phyloP scores from a whole-genome alignment of 2,113 vertebrate species.

The Pithys albifrons region DNA sequence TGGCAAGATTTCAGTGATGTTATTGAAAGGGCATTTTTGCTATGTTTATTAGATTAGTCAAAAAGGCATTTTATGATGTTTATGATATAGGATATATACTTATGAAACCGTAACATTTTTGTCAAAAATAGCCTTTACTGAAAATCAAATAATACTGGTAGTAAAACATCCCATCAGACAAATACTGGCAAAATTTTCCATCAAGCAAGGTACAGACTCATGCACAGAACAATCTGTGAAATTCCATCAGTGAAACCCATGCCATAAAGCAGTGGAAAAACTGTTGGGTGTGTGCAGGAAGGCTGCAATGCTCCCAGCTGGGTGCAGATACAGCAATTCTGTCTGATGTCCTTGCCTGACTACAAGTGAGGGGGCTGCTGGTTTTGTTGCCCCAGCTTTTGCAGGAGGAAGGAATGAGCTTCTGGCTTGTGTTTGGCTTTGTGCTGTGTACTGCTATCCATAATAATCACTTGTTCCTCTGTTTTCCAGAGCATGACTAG shows the following conservation, averaged over 20 bases:
- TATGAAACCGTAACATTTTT: slow-evolving; percentile 48
- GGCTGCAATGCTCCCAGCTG: background rate
- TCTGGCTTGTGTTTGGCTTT: background rate
- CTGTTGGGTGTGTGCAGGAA: background rate
- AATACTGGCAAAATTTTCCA: slow-evolving; percentile 34
- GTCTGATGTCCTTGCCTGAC: background rate
- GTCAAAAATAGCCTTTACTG: slow-evolving; percentile 52
- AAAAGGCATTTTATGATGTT: slow-evolving; percentile 51
- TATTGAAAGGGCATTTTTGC: slow-evolving; percentile 52
- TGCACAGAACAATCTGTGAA: background rate
- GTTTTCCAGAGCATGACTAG: background rate
- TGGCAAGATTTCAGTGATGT: slow-evolving; percentile 4
- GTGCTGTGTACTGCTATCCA: background rate
- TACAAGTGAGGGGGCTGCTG: background rate
- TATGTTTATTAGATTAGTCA: slow-evolving; percentile 58
- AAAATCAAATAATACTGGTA: slow-evolving; percentile 53
- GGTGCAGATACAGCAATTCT: background rate
- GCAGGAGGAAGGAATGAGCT: background rate
- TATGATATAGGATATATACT: slow-evolving; percentile 33
- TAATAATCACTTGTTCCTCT: background rate
- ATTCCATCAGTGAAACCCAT: background rate
- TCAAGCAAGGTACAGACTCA: background rate
- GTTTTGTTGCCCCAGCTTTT: background rate
- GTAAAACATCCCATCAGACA: slow-evolving; percentile 12
- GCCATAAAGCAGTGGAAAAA: background rate